Base-by-base conservation (phyloP, 2,113 vertebrate genomes). In the Atrichornis clamosus region DNA sequence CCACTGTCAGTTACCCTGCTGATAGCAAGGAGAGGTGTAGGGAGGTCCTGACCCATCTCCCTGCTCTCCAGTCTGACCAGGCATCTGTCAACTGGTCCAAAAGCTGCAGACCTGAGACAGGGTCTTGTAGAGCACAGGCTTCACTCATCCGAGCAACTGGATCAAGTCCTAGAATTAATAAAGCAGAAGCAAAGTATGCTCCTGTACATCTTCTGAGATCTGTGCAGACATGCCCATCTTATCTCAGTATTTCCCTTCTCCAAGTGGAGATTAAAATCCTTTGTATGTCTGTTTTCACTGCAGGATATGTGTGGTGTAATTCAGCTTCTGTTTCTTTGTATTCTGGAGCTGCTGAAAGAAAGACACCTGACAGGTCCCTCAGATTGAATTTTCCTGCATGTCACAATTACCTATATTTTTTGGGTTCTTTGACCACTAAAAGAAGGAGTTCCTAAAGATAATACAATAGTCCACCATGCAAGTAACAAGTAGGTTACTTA, bases 61-160 rank as follows among this genome's bases (percentile, higher is more conserved):
- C 10, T 42, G 21, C 28, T 87, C 64, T 81, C 32, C 37, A 62
- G 9, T 42, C 42, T 4, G 1, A 6, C 47, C 26, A 73, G 37
- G 10, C 10, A 72, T 8, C 35, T 35, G 11, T 3, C 23, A 72
- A 4, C 14, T 49, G 11, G 24, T 20, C 44, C 37, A 50, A 70
- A 88, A 68, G 12, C 42, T 85, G 47, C 44, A 56, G 58, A 82
- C 6, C 22, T 55, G 59, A 73, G n/a, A 4, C 33, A 53, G 26
- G 9, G 18, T 59, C 21, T 3, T n/a, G 15, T 15, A 68, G 42
- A 72, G 20, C 17, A 11, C 24, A 39, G n/a, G 6, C 4, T 89
- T 81, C 1, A 1, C 20, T 81, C 32, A 35, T 1, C 0, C 3
- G 1, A 24, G 52, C 10, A 58, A 14, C 7, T 86, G 63, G 37